Evolutionary conservation across 2,888 invertebrate species (phyloP).

Genomic region (Eupithecia inturbata): DNA sequence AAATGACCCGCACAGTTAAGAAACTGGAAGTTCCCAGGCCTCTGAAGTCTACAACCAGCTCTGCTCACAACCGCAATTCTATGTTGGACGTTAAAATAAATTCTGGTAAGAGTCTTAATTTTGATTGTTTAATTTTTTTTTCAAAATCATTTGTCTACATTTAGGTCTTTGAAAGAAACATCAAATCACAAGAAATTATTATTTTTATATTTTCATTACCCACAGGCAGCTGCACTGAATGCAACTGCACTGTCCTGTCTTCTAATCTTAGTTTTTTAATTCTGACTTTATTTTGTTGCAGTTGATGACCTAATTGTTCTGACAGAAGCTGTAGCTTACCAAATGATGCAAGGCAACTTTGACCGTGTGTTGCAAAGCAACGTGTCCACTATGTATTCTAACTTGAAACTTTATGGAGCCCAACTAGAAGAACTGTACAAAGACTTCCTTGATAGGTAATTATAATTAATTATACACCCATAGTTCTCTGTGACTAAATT

Average conservation of each 20-base stretch:
- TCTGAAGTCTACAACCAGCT: slow-evolving; percentile 86
- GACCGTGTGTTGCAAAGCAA: slow-evolving; percentile 88
- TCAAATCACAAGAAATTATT: neutral
- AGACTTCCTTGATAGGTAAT: slow-evolving; percentile 90
- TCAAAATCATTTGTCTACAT: neutral
- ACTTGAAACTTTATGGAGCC: slow-evolving; percentile 91
- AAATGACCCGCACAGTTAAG: slow-evolving; percentile 88
- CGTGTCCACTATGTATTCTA: slow-evolving; percentile 90
- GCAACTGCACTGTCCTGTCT: neutral
- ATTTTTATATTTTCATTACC: neutral
- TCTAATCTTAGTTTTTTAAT: neutral
- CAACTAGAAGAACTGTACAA: slow-evolving; percentile 92
- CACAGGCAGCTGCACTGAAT: neutral
- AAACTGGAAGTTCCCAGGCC: slow-evolving; percentile 91
- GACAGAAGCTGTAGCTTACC: slow-evolving; percentile 91
- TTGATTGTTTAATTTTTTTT: neutral
- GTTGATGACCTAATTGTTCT: slow-evolving; percentile 93
- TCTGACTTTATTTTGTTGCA: slow-evolving; percentile 63
- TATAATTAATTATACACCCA: slow-evolving; percentile 23
- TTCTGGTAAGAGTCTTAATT: slow-evolving; percentile 71
- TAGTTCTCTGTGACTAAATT: neutral
- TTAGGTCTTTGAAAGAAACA: neutral
- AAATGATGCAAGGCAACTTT: slow-evolving; percentile 89
- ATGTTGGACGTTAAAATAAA: slow-evolving; percentile 82
- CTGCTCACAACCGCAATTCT: slow-evolving; percentile 80